Evolutionary conservation across 2,797 vertebrate species (phyloP).

Genomic region (Denticeps clupeoides): DNA sequence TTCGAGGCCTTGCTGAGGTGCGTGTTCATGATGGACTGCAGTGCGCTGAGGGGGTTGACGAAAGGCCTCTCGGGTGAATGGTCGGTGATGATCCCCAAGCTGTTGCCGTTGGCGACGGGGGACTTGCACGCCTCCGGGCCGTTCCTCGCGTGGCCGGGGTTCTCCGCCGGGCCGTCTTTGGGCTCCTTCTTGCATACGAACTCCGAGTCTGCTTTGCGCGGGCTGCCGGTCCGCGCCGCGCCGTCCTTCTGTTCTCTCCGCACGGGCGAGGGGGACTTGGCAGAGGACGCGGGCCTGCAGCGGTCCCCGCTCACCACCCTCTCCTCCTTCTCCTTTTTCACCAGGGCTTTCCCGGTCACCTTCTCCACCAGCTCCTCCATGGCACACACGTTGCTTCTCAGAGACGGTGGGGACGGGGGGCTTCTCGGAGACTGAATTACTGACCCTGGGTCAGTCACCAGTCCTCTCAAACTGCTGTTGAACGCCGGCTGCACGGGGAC

Average conservation of each 20-base stretch:
- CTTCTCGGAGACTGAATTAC: conserved; percentile 77
- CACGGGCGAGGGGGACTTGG: conserved; percentile 60
- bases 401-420: conserved; percentile 76
- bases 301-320: conserved; percentile 60
- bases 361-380: conserved; percentile 98
- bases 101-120: conserved; percentile 83
- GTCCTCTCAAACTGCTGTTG: conserved; percentile 62
- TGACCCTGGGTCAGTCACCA: conserved; percentile 56
- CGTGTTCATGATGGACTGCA: conserved; percentile 98
- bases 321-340: conserved; percentile 77
- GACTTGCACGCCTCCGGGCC: conserved; percentile 73
- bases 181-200: conserved; percentile 74
- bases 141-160: conserved; percentile 66
- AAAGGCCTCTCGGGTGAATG: conserved; percentile 89
- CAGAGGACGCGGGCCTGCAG: conserved; percentile 49
- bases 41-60: conserved; percentile 86
- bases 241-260: conserved; percentile 27
- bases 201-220: conserved; percentile 60
- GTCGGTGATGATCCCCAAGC: conserved; percentile 89
- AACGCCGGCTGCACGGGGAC: conserved; percentile 83
- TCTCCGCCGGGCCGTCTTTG: conserved; percentile 68
- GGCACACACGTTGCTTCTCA: conserved; percentile 88
- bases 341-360: conserved; percentile 76
- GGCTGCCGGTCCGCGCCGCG: conserved; percentile 53
- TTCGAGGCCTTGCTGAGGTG: conserved; percentile 93